A percentile compares a stretch with the other conserved stretches of the same genome.
phyloP scores from a whole-genome alignment of 1,140 invertebrate species.

The Saccostrea cuccullata region DNA sequence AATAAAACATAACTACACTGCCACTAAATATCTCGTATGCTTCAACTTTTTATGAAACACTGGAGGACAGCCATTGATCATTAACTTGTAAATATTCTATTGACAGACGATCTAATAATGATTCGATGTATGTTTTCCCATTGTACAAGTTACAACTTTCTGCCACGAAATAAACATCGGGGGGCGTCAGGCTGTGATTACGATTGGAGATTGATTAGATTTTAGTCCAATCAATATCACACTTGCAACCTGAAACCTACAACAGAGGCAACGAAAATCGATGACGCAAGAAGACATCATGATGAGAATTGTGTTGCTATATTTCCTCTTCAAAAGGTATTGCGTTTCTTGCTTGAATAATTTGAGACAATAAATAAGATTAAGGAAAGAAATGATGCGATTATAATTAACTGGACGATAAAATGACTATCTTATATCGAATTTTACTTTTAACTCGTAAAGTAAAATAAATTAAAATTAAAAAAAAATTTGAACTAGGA shows the following conservation, averaged over 20 bases:
- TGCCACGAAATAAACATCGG: conserved; percentile 16
- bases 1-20: too few species aligned
- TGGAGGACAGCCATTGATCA: neutral
- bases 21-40: neutral
- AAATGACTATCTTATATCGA: too few species aligned
- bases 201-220: conserved; percentile 28
- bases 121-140: neutral
- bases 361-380: too few species aligned
- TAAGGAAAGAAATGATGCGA: too few species aligned
- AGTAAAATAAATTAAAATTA: too few species aligned
- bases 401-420: too few species aligned
- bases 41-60: neutral
- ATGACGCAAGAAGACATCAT: neutral
- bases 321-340: too few species aligned
- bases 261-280: neutral
- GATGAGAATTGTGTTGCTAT: neutral
- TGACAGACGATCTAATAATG: neutral
- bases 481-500: too few species aligned
- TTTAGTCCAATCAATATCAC: conserved; percentile 8
- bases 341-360: too few species aligned
- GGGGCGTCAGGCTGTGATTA: neutral
- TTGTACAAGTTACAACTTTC: neutral
- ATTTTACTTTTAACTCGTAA: too few species aligned
- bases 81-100: conserved; percentile 5
- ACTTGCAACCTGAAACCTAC: conserved; percentile 11